Evolutionary conservation across 2,888 invertebrate species (phyloP).

Genomic region (Hipparchia sbordonii): DNA sequence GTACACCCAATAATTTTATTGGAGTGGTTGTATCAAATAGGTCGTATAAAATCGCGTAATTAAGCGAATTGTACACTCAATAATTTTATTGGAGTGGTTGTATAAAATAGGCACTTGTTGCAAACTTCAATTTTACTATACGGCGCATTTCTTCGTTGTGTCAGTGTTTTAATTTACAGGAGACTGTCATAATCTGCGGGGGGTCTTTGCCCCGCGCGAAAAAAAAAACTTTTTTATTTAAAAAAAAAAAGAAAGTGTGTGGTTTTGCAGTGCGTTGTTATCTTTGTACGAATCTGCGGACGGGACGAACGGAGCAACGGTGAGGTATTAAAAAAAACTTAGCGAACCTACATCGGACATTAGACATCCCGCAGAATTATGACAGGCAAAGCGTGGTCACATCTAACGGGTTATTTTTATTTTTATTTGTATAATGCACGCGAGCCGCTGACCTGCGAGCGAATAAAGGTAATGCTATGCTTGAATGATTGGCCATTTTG

Average conservation of each 20-base stretch:
- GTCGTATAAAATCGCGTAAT: no score
- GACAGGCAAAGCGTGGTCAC: conserved; percentile 59
- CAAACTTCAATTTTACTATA: background rate
- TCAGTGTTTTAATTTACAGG: conserved; percentile 36
- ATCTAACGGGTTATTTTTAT: conserved; percentile 23
- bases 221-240: conserved; percentile 19
- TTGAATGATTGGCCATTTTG: conserved; percentile 15
- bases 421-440: background rate
- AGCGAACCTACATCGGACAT: conserved; percentile 51
- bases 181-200: conserved; percentile 76
- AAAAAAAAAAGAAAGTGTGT: conserved; percentile 36
- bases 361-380: conserved; percentile 66
- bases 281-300: conserved; percentile 39
- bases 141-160: conserved; percentile 13
- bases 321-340: conserved; percentile 39
- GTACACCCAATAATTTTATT: background rate
- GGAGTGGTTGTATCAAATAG: background rate
- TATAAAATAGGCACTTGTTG: background rate
- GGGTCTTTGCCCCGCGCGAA: conserved; percentile 45
- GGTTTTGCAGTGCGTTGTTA: conserved; percentile 47
- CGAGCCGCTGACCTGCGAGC: background rate
- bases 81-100: background rate
- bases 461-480: background rate
- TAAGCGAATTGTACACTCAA: background rate
- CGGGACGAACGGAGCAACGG: conserved; percentile 44